These are phyloP conservation scores for Sarotherodon lohbergeri DNA, from an alignment of 2,113 vertebrate species.

Conservation along the genomic window DNA sequence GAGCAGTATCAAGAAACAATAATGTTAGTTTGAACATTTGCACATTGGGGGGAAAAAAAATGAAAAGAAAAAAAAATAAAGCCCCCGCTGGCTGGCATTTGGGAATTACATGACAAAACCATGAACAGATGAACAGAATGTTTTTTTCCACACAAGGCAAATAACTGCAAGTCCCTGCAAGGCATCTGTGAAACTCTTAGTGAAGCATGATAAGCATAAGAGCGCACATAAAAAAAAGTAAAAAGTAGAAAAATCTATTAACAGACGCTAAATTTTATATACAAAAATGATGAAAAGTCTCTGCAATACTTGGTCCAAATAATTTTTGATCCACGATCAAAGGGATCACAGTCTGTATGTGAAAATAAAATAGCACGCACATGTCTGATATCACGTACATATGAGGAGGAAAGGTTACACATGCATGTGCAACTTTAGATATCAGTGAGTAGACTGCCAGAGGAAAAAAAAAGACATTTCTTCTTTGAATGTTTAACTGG, in stretches of 20 bases:
- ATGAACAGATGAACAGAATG: slow-evolving; percentile 57
- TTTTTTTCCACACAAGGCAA: slow-evolving; percentile 24
- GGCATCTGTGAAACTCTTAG: slow-evolving; percentile 55
- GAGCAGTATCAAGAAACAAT: slow-evolving; percentile 12
- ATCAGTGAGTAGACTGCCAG: not conserved
- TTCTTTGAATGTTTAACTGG: not conserved
- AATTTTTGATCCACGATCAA: not conserved
- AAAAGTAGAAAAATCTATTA: not conserved
- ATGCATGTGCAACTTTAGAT: not conserved
- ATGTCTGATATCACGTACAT: not conserved
- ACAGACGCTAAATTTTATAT: not conserved
- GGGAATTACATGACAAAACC: slow-evolving; percentile 44
- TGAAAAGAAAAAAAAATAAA: not conserved
- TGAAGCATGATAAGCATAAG: slow-evolving; percentile 17
- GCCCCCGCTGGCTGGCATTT: slow-evolving; percentile 15
- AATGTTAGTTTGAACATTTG: slow-evolving; percentile 17
- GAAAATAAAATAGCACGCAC: not conserved
- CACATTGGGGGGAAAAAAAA: not conserved
- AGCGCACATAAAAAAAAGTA: not conserved
- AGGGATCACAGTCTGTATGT: not conserved
- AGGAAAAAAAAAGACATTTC: not conserved
- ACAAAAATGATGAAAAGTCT: not conserved
- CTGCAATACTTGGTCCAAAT: not conserved
- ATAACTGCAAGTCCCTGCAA: slow-evolving; percentile 45
- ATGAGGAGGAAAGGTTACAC: not conserved